Conservation (phyloP, 2,113 vertebrate genomes). For the Dasyornis broadbenti region DNA sequence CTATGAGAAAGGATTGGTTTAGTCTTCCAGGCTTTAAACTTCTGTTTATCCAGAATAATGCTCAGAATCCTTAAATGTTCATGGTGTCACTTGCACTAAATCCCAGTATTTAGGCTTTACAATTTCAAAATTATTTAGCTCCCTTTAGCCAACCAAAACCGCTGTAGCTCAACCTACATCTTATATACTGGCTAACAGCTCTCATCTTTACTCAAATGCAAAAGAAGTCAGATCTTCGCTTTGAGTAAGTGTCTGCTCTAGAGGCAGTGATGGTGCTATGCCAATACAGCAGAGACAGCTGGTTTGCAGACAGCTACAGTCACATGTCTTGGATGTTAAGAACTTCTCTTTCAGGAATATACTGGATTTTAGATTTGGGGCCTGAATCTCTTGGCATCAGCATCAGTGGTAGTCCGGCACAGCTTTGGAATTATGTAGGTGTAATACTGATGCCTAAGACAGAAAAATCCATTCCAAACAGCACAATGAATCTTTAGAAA, state of each 20-base stretch:
- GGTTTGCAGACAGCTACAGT: background rate
- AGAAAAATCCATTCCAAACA: background rate
- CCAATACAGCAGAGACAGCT: background rate
- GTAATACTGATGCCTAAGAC: background rate
- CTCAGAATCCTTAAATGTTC: constrained; percentile 12
- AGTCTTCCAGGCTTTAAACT: background rate
- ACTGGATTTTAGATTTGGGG: background rate
- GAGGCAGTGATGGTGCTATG: background rate
- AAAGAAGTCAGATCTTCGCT: background rate
- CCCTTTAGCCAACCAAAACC: background rate
- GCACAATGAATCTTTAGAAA: background rate
- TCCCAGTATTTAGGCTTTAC: background rate
- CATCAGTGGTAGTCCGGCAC: background rate
- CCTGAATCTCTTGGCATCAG: background rate
- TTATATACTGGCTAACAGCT: background rate
- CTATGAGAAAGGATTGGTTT: background rate
- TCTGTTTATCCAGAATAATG: constrained; percentile 8
- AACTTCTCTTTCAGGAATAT: background rate
- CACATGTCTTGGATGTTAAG: background rate
- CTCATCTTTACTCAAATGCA: background rate
- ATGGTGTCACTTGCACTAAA: background rate
- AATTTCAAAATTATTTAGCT: background rate
- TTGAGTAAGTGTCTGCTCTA: background rate
- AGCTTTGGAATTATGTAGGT: constrained; percentile 1
- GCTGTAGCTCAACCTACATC: background rate